Conservation (phyloP, 2,888 invertebrate species). For the Arctia plantaginis region DNA sequence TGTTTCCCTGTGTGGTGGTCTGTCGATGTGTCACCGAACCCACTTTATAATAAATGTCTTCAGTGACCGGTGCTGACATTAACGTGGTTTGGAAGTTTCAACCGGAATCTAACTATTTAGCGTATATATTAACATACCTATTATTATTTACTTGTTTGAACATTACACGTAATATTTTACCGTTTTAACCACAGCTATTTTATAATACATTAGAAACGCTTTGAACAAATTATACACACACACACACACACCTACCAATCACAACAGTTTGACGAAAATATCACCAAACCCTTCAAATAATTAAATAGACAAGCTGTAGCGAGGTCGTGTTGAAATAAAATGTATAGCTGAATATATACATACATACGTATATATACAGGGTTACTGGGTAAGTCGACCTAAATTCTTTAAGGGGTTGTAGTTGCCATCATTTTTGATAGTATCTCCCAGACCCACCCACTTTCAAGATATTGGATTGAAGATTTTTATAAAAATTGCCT, state of each 20-base stretch:
- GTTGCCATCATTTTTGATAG: too few relatives aligned
- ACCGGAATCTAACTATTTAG: background rate
- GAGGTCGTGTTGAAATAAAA: background rate
- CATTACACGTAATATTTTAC: background rate
- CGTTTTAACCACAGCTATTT: background rate
- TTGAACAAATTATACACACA: background rate
- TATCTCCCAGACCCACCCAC: too few relatives aligned
- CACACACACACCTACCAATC: too few relatives aligned
- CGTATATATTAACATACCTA: background rate
- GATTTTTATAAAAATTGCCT: too few relatives aligned
- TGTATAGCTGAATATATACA: background rate
- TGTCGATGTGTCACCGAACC: constrained; percentile 36
- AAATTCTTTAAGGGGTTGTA: too few relatives aligned
- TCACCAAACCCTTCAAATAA: background rate
- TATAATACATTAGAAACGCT: background rate
- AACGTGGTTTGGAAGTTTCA: constrained; percentile 33
- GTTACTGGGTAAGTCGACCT: too few relatives aligned
- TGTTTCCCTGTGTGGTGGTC: constrained; percentile 43
- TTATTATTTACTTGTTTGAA: constrained; percentile 1
- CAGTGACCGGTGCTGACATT: constrained; percentile 37
- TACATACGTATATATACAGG: too few relatives aligned
- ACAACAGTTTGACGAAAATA: too few relatives aligned
- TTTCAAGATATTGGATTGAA: too few relatives aligned
- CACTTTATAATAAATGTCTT: constrained; percentile 42
- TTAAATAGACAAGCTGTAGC: background rate